Evolutionary conservation across 2,888 invertebrate species (phyloP).

Genomic region (Eristalis tenax): DNA sequence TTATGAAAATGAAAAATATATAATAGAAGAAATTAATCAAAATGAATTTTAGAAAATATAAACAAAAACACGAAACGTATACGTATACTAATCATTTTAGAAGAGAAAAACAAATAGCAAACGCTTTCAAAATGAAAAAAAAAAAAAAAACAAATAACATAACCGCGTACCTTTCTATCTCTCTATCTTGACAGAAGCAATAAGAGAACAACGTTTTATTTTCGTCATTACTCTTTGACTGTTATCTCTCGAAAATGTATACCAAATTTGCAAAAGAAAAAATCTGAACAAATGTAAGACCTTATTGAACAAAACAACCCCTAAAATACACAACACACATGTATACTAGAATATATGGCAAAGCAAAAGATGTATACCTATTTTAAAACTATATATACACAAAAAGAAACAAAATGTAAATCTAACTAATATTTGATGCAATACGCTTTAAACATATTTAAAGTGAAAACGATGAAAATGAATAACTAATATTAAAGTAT

Average conservation of each 20-base stretch:
- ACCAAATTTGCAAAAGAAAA: constrained; percentile 61
- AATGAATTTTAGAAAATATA: constrained; percentile 42
- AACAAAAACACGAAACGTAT: constrained; percentile 18
- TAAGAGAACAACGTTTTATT: constrained; percentile 11
- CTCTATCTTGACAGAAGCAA: constrained; percentile 26
- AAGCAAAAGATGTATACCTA: constrained; percentile 51
- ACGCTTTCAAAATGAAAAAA: constrained; percentile 33
- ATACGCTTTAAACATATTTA: constrained; percentile 69
- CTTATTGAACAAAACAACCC: constrained; percentile 17
- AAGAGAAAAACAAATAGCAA: constrained; percentile 24
- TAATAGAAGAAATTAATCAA: constrained; percentile 53
- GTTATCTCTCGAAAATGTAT: constrained; percentile 55
- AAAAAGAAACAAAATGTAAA: constrained; percentile 51
- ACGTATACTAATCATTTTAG: constrained; percentile 53
- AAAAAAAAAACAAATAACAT: not conserved
- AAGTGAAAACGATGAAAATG: constrained; percentile 10
- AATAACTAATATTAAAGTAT: constrained; percentile 46
- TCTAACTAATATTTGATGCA: constrained; percentile 65
- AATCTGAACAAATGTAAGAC: constrained; percentile 61
- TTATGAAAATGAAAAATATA: constrained; percentile 14
- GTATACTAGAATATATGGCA: constrained; percentile 61
- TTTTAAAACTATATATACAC: constrained; percentile 71
- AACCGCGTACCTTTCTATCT: not conserved
- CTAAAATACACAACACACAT: not conserved
- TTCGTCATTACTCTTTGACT: constrained; percentile 6